Evolutionary conservation across 2,888 invertebrate species (phyloP).

Genomic region (Chrysolina haemoptera): DNA sequence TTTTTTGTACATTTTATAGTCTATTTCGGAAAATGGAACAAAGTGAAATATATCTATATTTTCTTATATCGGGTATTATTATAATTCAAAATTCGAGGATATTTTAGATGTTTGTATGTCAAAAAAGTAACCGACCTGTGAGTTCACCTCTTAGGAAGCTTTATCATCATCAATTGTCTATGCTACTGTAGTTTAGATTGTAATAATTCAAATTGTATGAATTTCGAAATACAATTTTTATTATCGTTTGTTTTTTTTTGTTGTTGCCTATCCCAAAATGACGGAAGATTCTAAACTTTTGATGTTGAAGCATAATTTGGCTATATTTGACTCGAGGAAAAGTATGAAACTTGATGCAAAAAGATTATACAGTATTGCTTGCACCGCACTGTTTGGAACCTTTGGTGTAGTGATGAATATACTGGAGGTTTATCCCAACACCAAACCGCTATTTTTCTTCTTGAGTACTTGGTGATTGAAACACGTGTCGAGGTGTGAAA

Average conservation of each 20-base stretch:
- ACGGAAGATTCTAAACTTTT: too few species aligned
- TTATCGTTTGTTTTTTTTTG: conserved; percentile 45
- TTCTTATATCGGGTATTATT: conserved; percentile 41
- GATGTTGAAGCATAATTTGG: too few species aligned
- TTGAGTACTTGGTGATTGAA: too few species aligned
- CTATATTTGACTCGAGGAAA: too few species aligned
- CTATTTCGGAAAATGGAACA: conserved; percentile 40
- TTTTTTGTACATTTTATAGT: conserved; percentile 46
- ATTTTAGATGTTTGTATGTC: conserved; percentile 21
- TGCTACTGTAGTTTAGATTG: conserved; percentile 56
- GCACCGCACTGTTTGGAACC: too few species aligned
- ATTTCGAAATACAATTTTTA: conserved; percentile 61
- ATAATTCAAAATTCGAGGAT: conserved; percentile 26
- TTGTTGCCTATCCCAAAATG: neutral
- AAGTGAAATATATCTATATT: conserved; percentile 49
- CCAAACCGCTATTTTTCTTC: too few species aligned
- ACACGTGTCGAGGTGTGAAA: too few species aligned
- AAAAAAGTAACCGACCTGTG: conserved; percentile 1
- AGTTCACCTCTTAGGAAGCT: conserved; percentile 41
- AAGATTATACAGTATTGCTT: too few species aligned
- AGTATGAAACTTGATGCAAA: too few species aligned
- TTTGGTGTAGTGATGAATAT: too few species aligned
- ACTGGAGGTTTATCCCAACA: too few species aligned
- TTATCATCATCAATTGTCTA: conserved; percentile 55
- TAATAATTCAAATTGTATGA: conserved; percentile 55